Base-by-base conservation (phyloP, 2,888 invertebrate genomes). In the Lasioglossum morio region DNA sequence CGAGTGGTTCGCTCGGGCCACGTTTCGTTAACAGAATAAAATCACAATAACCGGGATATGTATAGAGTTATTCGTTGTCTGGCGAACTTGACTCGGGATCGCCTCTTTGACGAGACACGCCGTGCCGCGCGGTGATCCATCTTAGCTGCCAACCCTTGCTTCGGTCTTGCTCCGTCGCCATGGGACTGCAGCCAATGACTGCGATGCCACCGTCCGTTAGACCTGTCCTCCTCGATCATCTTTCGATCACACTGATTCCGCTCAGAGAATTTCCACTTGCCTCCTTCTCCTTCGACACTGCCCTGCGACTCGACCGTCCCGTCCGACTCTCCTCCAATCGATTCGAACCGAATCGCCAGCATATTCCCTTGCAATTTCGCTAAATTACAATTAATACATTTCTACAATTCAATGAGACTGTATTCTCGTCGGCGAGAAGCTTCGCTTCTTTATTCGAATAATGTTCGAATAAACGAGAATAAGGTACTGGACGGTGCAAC, bases 121-220 rank as follows among this genome's bases (percentile, higher is more conserved):
- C 77, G 76, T 83, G 88, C 91, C 90, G 91, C 91, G 27, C 78
- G 92, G 93, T 93, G 93, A 94, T 94, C 93, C 92, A 94, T 94
- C 94, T 93, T 93, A 92, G 87, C 92, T 93, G 93, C 92, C 93
- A 93, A 88, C 87, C 83, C 88, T 86, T 90, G 77, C 86, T 63
- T 83, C 82, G 43, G 75, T 80, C 63, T 63, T 63, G 30, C 63
- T 63, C 77, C 81, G 81, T 83, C 76, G 81, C 79, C 84, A 88
- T 85, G 83, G 89, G 87, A 89, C 83, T 86, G 90, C 86, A 89
- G 85, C 82, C 90, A 90, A 90, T 89, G 90, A 90, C 89, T 86
- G 86, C 91, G 89, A 92, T 91, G 92, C 90, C 92, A 91, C 91
- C 83, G 89, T 89, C 92, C 90, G 91, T 93, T 92, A 90, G 89